phyloP scores from a whole-genome alignment of 2,888 invertebrate species.

The Lasioglossum oenotherae region DNA sequence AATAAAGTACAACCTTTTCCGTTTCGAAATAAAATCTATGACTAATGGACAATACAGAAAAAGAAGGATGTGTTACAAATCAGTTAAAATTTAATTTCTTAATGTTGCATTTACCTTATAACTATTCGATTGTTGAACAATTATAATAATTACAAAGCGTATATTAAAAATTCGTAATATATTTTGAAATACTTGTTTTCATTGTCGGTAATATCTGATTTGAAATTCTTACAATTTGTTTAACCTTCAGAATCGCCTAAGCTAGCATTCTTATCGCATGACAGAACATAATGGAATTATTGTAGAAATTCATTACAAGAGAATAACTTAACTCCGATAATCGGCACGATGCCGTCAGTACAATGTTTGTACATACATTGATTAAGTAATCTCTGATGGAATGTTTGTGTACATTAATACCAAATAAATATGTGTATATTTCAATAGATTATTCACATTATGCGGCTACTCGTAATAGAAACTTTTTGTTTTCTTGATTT shows the following conservation, averaged over 20 bases:
- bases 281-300: constrained; percentile 1
- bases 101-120: constrained; percentile 1
- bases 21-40: neutral
- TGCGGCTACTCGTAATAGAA: constrained; percentile 1
- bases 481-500: neutral
- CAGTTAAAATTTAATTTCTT: neutral
- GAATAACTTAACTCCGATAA: constrained; percentile 49
- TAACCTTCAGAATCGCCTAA: constrained; percentile 3
- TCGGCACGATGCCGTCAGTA: constrained; percentile 36
- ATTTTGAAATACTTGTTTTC: constrained; percentile 23
- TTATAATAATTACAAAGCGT: constrained; percentile 2
- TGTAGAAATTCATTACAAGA: constrained; percentile 15
- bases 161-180: constrained; percentile 16
- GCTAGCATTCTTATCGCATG: constrained; percentile 3
- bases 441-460: constrained; percentile 29
- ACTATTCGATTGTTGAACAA: neutral
- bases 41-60: neutral
- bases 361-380: constrained; percentile 45
- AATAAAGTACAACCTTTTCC: neutral
- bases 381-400: constrained; percentile 43
- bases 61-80: neutral
- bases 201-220: constrained; percentile 11
- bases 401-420: constrained; percentile 56
- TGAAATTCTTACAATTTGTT: constrained; percentile 14
- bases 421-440: constrained; percentile 33